These are phyloP conservation scores for Coleophora deauratella DNA, from an alignment of 2,888 invertebrate genomes.

Conservation along the genomic window DNA sequence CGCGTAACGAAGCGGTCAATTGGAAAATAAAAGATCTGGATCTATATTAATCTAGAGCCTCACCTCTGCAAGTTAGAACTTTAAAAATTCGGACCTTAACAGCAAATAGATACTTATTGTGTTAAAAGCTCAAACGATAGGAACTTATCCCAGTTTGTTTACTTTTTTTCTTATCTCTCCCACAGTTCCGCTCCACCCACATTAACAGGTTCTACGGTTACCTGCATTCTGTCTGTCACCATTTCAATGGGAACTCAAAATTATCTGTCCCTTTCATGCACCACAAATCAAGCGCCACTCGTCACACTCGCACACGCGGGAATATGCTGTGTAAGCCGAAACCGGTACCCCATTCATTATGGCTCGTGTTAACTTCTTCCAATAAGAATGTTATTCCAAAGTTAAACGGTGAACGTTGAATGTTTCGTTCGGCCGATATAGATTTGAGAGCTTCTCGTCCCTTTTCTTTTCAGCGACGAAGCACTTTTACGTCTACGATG, in stretches of 20 bases:
- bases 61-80: constrained; percentile 8
- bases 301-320: constrained; percentile 5
- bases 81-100: constrained; percentile 15
- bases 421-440: too few relatives aligned
- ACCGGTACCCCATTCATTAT: too few relatives aligned
- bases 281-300: constrained; percentile 18
- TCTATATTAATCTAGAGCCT: constrained; percentile 20
- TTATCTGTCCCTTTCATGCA: constrained; percentile 9
- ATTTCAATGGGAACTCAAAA: constrained; percentile 29
- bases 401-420: too few relatives aligned
- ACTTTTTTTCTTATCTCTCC: constrained; percentile 37
- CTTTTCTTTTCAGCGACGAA: too few relatives aligned
- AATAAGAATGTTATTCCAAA: too few relatives aligned
- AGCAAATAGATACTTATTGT: constrained; percentile 12
- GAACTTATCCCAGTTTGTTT: constrained; percentile 36
- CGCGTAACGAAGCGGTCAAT: constrained; percentile 39
- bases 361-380: too few relatives aligned
- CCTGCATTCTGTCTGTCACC: constrained; percentile 45
- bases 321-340: too few relatives aligned
- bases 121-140: constrained; percentile 8
- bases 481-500: too few relatives aligned
- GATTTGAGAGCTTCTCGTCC: too few relatives aligned
- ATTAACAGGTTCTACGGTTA: constrained; percentile 35
- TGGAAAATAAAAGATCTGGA: constrained; percentile 51
- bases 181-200: constrained; percentile 33